Conservation (phyloP, 2,888 invertebrate species). For the Mythimna vitellina region DNA sequence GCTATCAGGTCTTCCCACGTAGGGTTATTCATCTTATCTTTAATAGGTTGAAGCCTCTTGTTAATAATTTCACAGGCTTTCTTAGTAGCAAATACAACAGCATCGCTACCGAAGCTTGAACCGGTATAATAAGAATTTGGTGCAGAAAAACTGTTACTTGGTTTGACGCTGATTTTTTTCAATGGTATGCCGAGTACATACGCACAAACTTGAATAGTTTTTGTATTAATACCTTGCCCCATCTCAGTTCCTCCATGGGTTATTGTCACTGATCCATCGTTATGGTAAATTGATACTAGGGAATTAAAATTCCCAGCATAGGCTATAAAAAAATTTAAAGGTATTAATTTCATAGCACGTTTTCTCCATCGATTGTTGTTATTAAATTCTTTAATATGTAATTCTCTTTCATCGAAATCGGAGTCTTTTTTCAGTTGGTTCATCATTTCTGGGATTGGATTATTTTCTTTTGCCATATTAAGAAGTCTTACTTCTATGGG, state of each 20-base stretch:
- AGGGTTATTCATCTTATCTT: not conserved
- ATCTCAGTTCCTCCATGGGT: slow-evolving; percentile 93
- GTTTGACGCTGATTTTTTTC: slow-evolving; percentile 91
- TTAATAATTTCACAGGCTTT: not conserved
- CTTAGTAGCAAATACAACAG: not conserved
- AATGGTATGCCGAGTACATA: slow-evolving; percentile 92
- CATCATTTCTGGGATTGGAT: not conserved
- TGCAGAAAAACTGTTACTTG: slow-evolving; percentile 90
- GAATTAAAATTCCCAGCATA: not conserved
- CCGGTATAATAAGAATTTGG: not conserved
- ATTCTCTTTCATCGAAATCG: not conserved
- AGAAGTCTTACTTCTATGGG: not conserved
- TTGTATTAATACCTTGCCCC: slow-evolving; percentile 96
- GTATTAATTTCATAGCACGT: not conserved
- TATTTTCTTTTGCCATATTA: not conserved
- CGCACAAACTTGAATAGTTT: slow-evolving; percentile 94
- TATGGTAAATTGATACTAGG: not conserved
- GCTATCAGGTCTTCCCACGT: not conserved
- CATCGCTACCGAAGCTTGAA: not conserved
- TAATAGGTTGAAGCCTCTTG: not conserved
- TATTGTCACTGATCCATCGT: not conserved
- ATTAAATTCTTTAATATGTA: not conserved
- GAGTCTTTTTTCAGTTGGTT: not conserved
- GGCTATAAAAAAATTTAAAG: not conserved
- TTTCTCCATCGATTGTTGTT: not conserved